Evolutionary conservation across 2,113 vertebrate genomes (phyloP).

Genomic region (Laticauda colubrina): DNA sequence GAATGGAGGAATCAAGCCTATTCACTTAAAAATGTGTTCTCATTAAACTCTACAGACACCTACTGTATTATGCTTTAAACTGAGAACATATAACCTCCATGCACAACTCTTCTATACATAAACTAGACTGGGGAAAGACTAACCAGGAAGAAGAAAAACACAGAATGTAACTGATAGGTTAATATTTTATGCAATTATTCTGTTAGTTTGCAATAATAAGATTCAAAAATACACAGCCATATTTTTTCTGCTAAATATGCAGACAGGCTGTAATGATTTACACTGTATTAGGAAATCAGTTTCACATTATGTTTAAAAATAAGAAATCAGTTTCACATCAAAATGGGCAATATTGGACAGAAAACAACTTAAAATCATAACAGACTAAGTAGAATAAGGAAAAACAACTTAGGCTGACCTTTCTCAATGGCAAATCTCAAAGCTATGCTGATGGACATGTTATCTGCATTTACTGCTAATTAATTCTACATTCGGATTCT

Average conservation of each 20-base stretch:
- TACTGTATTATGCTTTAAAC: background rate
- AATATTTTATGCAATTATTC: background rate
- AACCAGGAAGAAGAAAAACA: background rate
- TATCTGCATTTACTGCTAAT: constrained; percentile 6
- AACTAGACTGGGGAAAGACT: background rate
- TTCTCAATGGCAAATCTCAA: constrained; percentile 4
- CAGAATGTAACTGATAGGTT: background rate
- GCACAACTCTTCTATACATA: background rate
- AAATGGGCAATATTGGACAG: background rate
- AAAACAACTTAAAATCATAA: background rate
- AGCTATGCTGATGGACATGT: background rate
- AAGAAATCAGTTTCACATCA: background rate
- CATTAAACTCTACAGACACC: background rate
- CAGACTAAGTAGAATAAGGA: background rate
- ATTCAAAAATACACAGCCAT: background rate
- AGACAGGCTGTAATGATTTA: background rate
- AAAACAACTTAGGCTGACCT: background rate
- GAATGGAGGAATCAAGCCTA: background rate
- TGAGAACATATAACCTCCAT: background rate
- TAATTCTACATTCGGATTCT: constrained; percentile 33
- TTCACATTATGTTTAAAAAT: background rate
- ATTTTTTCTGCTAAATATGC: background rate
- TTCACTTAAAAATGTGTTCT: background rate
- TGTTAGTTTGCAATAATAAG: background rate
- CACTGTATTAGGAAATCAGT: background rate